phyloP scores from a whole-genome alignment of 2,113 vertebrate genomes.

The Eudyptes chrysolophus region DNA sequence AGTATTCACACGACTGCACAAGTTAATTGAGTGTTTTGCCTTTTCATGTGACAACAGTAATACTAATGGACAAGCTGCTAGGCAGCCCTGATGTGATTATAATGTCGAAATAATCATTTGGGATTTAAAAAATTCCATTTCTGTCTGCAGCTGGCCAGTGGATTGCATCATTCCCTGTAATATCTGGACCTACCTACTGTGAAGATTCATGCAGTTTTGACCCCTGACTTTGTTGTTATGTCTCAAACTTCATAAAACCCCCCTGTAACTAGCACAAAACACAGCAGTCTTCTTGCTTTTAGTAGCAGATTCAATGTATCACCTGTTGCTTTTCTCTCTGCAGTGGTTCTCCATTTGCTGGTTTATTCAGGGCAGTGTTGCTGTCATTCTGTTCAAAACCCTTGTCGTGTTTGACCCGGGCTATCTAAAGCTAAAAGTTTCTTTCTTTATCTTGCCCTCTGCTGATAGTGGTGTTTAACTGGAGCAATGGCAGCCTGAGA shows the following conservation, averaged over 20 bases:
- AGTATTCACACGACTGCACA: background rate
- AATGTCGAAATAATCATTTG: background rate
- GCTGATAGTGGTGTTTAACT: background rate
- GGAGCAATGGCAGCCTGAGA: background rate
- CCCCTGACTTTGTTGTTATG: background rate
- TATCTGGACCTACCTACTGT: background rate
- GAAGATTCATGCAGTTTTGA: constrained; percentile 34
- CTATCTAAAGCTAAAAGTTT: background rate
- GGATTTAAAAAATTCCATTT: background rate
- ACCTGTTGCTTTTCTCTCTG: constrained; percentile 42
- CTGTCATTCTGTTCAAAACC: background rate
- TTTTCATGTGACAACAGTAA: background rate
- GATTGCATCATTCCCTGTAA: constrained; percentile 33
- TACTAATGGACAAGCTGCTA: background rate
- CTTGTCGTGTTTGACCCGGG: background rate
- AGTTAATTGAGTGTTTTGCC: background rate
- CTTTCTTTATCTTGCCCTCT: background rate
- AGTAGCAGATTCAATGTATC: constrained; percentile 8
- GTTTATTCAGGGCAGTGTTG: background rate
- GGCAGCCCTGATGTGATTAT: background rate
- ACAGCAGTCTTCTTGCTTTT: constrained; percentile 28
- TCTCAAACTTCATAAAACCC: background rate
- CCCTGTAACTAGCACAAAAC: constrained; percentile 49
- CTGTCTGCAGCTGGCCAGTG: background rate
- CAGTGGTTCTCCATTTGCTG: background rate